These are phyloP conservation scores for Centruroides vittatus DNA, from an alignment of 1,140 invertebrate genomes.

Conservation along the genomic window DNA sequence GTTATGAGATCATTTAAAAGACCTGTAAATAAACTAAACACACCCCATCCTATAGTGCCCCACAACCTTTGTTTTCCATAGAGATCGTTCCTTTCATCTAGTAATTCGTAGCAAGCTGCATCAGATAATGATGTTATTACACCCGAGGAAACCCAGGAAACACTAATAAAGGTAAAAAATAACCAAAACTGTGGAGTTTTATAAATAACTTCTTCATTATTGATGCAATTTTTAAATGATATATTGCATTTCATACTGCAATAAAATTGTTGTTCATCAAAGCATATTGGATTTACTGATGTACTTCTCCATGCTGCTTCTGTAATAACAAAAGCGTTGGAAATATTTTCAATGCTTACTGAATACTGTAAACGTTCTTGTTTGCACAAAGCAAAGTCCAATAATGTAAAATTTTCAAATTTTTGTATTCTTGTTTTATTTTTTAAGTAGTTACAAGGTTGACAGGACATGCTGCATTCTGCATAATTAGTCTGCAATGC, in stretches of 20 bases:
- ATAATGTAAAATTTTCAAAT: not conserved
- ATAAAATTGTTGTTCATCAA: not conserved
- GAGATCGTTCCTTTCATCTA: constrained; percentile 13
- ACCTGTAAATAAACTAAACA: constrained; percentile 14
- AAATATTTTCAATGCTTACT: not conserved
- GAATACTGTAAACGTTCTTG: not conserved
- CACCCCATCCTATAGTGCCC: constrained; percentile 24
- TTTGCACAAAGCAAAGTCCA: not conserved
- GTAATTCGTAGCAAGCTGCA: constrained; percentile 14
- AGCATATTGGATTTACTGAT: too few species aligned
- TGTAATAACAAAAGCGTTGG: too few species aligned
- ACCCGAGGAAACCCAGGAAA: constrained; percentile 14
- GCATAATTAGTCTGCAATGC: not conserved
- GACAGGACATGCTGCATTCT: not conserved
- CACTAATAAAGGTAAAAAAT: constrained; percentile 16
- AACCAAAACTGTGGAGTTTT: constrained; percentile 19
- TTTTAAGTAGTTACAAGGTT: not conserved
- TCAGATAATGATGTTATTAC: constrained; percentile 19
- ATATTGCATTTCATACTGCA: not conserved
- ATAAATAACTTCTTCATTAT: constrained; percentile 2
- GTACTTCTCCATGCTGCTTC: too few species aligned
- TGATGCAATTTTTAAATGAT: constrained; percentile 7
- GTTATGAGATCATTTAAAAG: constrained; percentile 6
- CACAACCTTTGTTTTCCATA: constrained; percentile 72
- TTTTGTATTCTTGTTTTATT: not conserved